These are phyloP conservation scores for Amphiprion percula DNA, from an alignment of 2,113 vertebrate genomes.

Conservation along the genomic window DNA sequence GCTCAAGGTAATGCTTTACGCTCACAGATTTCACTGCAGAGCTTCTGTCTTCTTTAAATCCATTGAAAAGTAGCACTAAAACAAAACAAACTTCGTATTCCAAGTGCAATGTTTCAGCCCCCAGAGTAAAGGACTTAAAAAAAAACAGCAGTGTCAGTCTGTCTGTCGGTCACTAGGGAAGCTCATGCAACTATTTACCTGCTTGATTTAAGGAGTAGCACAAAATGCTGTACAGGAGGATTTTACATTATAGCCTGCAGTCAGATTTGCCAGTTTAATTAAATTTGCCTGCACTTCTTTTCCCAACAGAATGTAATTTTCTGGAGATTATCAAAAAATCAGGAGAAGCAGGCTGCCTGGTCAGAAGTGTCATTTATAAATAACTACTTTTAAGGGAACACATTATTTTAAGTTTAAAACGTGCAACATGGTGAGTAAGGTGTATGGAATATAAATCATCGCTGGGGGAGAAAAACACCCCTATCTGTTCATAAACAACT, in stretches of 20 bases:
- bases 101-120: slow-evolving; percentile 10
- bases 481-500: background rate
- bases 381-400: no score
- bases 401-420: no score
- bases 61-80: background rate
- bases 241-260: background rate
- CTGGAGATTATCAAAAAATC: background rate
- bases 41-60: slow-evolving; percentile 1
- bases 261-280: background rate
- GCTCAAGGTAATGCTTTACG: background rate
- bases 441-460: no score
- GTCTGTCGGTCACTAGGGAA: background rate
- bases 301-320: background rate
- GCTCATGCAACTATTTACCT: slow-evolving; percentile 5
- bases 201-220: background rate
- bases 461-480: background rate
- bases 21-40: slow-evolving; percentile 9
- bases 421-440: no score
- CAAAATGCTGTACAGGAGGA: background rate
- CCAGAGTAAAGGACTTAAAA: background rate
- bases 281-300: background rate
- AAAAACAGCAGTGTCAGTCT: slow-evolving; percentile 22
- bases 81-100: slow-evolving; percentile 1
- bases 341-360: background rate
- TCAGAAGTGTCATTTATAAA: background rate